Base-by-base conservation (phyloP, 2,888 invertebrate genomes). In the Dermolepida albohirtum region DNA sequence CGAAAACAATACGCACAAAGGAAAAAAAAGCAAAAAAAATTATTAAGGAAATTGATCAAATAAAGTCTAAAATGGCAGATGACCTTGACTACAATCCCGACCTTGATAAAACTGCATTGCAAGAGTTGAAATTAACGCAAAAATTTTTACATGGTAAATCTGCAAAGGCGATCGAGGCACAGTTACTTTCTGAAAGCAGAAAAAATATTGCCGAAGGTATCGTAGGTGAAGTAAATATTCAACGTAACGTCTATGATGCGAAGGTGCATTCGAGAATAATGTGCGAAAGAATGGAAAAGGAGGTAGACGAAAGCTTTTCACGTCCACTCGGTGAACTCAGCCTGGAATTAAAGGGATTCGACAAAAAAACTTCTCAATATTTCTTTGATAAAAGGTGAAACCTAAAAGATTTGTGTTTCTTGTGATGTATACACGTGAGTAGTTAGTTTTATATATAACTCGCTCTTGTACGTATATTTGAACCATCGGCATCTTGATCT, bases 111-210 rank as follows among this genome's bases (percentile, higher is more conserved):
- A 83, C 84, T 72, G 79, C 83, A 62, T 84, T 84, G 68, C 82
- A 73, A 5, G 78, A 80, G 41, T 71, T 83, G 22, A 77, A 82
- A 72, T 81, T 84, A 11, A 79, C 84, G 49, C 86, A 86, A 73
- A 87, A 86, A 72, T 85, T 84, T 75, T 80, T 92, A 52, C 87
- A 90, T 76, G 92, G 92, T 57, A 92, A 90, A 85, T 92, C 93
- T 1, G 92, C 92, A 5, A 89, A 87, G 77, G 89, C 89, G 51
- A 94, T 94, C 70, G 90, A 89, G 72, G 87, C 87, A 70, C 88
- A 89, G 11, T 82, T 92, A 47, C 81, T 91, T 49, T 85, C 87
- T 43, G 88, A 90, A 74, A 89, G 86, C 69, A 79, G 83, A 72
- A 84, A 81, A 71, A 84, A 86, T 74, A 85, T 90, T 41, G 84